Evolutionary conservation across 2,888 invertebrate species (phyloP).

Genomic region (Luperina nickerlii): DNA sequence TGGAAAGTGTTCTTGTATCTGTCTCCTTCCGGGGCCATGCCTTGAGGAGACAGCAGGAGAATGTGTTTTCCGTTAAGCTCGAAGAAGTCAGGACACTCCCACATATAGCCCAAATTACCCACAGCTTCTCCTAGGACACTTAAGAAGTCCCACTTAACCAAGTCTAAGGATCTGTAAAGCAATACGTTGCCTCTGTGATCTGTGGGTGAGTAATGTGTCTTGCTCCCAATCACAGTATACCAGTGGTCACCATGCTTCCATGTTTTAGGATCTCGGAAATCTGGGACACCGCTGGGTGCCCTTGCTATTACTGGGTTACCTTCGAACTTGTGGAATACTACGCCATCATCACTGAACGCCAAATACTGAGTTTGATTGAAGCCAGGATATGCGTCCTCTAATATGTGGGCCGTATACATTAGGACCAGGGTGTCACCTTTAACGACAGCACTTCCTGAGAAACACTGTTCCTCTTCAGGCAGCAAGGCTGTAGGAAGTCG

Average conservation of each 20-base stretch:
- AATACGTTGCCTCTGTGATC: constrained; percentile 81
- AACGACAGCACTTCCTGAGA: constrained; percentile 86
- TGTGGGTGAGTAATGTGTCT: constrained; percentile 63
- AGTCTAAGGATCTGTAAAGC: constrained; percentile 83
- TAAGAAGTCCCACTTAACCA: constrained; percentile 83
- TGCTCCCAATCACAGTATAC: constrained; percentile 85
- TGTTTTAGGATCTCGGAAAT: constrained; percentile 88
- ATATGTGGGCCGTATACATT: too few species aligned
- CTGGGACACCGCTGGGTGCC: constrained; percentile 80
- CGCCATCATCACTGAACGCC: too few species aligned
- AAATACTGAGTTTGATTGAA: too few species aligned
- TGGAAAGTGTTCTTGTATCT: too few species aligned
- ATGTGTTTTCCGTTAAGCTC: too few species aligned
- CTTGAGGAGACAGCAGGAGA: too few species aligned
- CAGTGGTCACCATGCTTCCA: constrained; percentile 84
- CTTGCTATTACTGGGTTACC: constrained; percentile 77
- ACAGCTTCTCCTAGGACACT: constrained; percentile 81
- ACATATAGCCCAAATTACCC: constrained; percentile 73
- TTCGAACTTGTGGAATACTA: too few species aligned
- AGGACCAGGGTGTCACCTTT: constrained; percentile 59
- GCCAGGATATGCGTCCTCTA: too few species aligned
- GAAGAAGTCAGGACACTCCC: too few species aligned
- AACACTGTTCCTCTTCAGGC: constrained; percentile 85
- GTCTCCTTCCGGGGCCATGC: too few species aligned
- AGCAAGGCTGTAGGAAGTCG: constrained; percentile 81